Evolutionary conservation across 2,888 invertebrate genomes (phyloP).

Genomic region (Scaptomyza polygonia): DNA sequence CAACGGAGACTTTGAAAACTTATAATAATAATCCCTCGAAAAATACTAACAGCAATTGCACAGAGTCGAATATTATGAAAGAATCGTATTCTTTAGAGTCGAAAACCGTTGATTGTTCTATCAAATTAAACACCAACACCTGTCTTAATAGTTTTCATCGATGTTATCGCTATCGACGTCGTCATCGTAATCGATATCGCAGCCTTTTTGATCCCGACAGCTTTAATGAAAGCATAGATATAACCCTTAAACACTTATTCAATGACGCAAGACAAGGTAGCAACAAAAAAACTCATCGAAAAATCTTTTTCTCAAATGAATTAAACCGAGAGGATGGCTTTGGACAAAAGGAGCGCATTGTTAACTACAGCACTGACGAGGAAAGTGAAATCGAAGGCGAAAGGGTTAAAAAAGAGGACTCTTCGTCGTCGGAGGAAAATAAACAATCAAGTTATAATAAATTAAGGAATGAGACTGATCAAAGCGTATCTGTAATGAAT

Average conservation of each 20-base stretch:
- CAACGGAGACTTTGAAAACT: background rate
- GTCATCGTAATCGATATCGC: constrained; percentile 7
- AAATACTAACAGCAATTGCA: background rate
- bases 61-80: background rate
- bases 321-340: constrained; percentile 41
- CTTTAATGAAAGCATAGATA: constrained; percentile 25
- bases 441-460: constrained; percentile 19
- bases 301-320: constrained; percentile 77
- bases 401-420: background rate
- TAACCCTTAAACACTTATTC: constrained; percentile 59
- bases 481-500: constrained; percentile 11
- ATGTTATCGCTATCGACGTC: constrained; percentile 15
- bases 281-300: constrained; percentile 54
- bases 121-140: background rate
- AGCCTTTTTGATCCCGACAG: constrained; percentile 5
- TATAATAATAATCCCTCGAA: background rate
- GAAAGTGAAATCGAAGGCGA: constrained; percentile 45
- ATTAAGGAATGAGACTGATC: constrained; percentile 56
- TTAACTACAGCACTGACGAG: constrained; percentile 73
- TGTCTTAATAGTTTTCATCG: constrained; percentile 22
- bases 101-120: background rate
- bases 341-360: constrained; percentile 49
- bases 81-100: background rate
- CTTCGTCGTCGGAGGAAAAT: background rate
- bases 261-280: constrained; percentile 4